These are phyloP conservation scores for Pseudomugil gertrudae DNA, from an alignment of 2,797 vertebrate species.

Conservation along the genomic window DNA sequence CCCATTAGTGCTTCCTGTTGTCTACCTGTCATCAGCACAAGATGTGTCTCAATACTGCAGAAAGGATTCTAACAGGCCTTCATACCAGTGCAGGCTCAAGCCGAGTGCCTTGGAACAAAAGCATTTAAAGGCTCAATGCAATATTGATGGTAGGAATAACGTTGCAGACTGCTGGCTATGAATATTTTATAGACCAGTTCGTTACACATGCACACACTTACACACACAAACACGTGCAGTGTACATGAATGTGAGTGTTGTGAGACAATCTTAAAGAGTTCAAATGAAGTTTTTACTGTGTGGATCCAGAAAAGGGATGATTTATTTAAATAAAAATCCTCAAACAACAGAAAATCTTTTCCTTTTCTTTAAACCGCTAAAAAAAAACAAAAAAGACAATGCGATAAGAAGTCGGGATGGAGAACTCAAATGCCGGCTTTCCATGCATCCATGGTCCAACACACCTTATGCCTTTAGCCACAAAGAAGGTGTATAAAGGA, in stretches of 20 bases:
- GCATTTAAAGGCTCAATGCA: slow-evolving; percentile 85
- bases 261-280: slow-evolving; percentile 28
- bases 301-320: neutral
- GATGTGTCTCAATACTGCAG: slow-evolving; percentile 21
- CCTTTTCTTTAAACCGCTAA: no score
- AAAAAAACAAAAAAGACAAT: no score
- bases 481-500: no score
- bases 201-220: slow-evolving; percentile 40
- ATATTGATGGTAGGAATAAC: slow-evolving; percentile 91
- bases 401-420: no score
- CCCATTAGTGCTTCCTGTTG: slow-evolving; percentile 41
- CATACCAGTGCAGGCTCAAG: slow-evolving; percentile 57
- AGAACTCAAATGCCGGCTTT: no score
- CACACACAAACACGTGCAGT: slow-evolving; percentile 15
- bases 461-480: no score
- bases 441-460: no score
- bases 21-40: slow-evolving; percentile 31
- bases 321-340: slow-evolving; percentile 19
- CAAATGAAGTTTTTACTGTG: slow-evolving; percentile 22
- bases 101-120: slow-evolving; percentile 82
- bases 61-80: slow-evolving; percentile 71
- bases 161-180: slow-evolving; percentile 83
- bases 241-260: slow-evolving; percentile 31
- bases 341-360: slow-evolving; percentile 12
- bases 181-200: slow-evolving; percentile 83